Evolutionary conservation across 2,797 vertebrate species (phyloP).

Genomic region (Orestias chungarensis): DNA sequence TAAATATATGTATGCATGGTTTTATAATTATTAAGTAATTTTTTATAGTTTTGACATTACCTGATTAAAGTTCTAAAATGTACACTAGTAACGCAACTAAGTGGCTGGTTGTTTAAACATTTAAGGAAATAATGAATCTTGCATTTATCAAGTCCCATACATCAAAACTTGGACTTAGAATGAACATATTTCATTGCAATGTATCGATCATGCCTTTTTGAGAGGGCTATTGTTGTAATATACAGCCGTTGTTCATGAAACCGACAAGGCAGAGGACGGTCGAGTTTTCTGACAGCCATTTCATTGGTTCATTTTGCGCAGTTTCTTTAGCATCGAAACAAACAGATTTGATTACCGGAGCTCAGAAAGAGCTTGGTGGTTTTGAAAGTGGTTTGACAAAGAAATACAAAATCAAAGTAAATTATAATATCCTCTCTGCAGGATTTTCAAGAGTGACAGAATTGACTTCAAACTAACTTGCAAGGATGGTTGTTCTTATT

Average conservation of each 20-base stretch:
- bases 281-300: background rate
- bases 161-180: background rate
- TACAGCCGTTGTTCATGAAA: background rate
- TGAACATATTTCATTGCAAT: background rate
- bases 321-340: background rate
- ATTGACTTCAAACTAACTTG: conserved; percentile 4
- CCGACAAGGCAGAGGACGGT: background rate
- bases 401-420: background rate
- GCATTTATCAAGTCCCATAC: background rate
- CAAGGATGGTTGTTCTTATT: background rate
- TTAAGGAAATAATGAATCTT: background rate
- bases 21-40: background rate
- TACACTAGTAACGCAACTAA: background rate
- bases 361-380: background rate
- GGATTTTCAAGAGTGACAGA: conserved; percentile 16
- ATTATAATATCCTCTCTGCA: background rate
- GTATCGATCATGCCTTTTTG: background rate
- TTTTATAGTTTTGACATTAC: background rate
- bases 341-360: background rate
- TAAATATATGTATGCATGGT: background rate
- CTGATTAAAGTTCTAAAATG: background rate
- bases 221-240: background rate
- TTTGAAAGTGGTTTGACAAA: background rate
- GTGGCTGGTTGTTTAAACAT: background rate
- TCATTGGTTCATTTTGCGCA: background rate